Evolutionary conservation across 2,797 vertebrate genomes (phyloP), one percentile per base, ranked within the genome.

Genomic region (Sternarchorhynchus goeldii): DNA sequence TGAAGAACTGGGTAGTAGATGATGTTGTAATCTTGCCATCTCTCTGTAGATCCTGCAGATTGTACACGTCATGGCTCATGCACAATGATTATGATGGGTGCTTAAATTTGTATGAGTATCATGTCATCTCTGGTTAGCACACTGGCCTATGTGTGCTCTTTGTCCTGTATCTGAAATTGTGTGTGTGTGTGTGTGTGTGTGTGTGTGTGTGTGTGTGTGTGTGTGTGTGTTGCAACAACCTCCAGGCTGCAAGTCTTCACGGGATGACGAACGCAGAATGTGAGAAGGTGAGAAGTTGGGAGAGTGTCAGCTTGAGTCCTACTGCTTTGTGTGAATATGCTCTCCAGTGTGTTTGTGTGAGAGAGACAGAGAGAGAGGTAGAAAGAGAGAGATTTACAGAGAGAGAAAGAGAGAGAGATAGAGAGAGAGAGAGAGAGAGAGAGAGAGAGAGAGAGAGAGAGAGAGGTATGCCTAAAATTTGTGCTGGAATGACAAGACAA

Each of bases 261-360:
- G 18, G 65, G 66, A 75, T 78, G 79, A 75, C 34, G 76, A 67
- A 75, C 80, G 77, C 67, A 78, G 82, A 71, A 60, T 78, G 71
- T 75, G 72, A 83, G 73, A 31, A 77, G 73, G 75, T 80, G 78
- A 77, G 72, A 68, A 78, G 72, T 67, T 66, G 64, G 72, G 74
- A 78, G 70, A 73, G 78, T 81, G 82, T 80, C 82, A 81, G 75
- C 73, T 65, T n/a, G 45, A 75, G 79, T 78, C 76, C 66, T 75
- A 71, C 66, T 78, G 82, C 75, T 73, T 45, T 77, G 81, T 78
- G 50, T 20, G 20, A 8, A 63, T 53, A 55, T 55, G 14, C n/a
- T 56, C 21, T 70, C 31, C 21, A 41, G 2, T 21, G 7, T 36
- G 20, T 63, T 31, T 39, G 68, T 41, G 69, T 55, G 64, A 64